Evolutionary conservation across 2,888 invertebrate species (phyloP), one percentile per base, ranked within the genome.

Genomic region (Euphydryas editha): DNA sequence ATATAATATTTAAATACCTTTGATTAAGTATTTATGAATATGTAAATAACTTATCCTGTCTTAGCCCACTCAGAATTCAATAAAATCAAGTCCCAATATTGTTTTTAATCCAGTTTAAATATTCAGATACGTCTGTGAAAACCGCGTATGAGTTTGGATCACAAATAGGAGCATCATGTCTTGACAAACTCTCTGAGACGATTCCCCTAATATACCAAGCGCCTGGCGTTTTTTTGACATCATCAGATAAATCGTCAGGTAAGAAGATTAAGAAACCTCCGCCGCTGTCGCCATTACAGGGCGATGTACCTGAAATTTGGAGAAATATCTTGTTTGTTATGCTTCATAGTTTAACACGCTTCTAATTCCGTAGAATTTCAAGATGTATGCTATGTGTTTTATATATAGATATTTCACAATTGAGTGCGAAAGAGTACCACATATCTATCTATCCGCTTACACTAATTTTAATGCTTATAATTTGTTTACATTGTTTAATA

Each of bases 231-330:
- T 65, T 44, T 42, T 44, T 21, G 18, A 15, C 47, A 6, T 72
- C 71, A 0, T 73, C 73, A 0, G 72, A n/a, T 7, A n/a, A n/a
- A 24, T 65, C 59, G 21, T 83, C 81, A 2, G 82, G 82, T 0
- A 81, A 73, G 63, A 84, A 83, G 7, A 93, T 78, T 20, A 83
- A 71, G 64, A 93, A 82, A 0, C 91, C 93, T 51, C 92, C 90
- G 1, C 93, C 93, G 63, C 93, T 92, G 71, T 93, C 92, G 0
- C 93, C 93, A 49, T 92, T 91, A 70, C 93, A 93, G 5, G 89
- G 88, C 62, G 90, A 90, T 3, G 83, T 89, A 15, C 89, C 91
- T 80, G 60, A 3, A 77, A 77, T 49, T 49, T 6, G 20, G 3
- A 30, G 8, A 30, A 7, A 8, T 30, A 5, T 24, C 24, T 24